Evolutionary conservation across 2,797 vertebrate genomes (phyloP).

Genomic region (Cryptoprocta ferox): DNA sequence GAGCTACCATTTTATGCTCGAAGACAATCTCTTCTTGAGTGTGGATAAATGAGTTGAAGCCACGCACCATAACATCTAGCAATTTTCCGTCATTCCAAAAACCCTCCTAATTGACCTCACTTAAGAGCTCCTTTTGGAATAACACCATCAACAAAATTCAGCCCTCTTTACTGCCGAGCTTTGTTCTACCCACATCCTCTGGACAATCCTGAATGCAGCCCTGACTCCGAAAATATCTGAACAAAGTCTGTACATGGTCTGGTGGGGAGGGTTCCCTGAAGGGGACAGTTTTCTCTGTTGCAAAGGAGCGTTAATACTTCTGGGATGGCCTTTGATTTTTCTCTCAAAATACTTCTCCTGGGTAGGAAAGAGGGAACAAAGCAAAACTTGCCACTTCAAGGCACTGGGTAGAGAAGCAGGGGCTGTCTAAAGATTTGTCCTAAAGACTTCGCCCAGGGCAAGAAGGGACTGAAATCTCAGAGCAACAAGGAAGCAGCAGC

Average conservation of each 20-base stretch:
- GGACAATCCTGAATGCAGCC: too few relatives aligned
- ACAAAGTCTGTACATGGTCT: background rate
- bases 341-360: background rate
- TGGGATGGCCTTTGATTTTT: background rate
- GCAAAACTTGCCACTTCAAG: background rate
- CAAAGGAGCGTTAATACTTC: background rate
- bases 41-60: background rate
- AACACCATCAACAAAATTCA: background rate
- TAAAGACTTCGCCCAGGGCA: background rate
- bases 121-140: too few relatives aligned
- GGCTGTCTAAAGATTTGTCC: background rate
- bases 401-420: background rate
- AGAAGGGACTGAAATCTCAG: background rate
- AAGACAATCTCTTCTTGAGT: background rate
- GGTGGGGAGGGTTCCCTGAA: rapidly evolving
- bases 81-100: background rate
- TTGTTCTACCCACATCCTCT: rapidly evolving
- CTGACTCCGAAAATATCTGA: background rate
- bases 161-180: background rate
- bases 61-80: background rate
- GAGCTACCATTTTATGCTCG: background rate
- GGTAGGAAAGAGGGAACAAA: background rate
- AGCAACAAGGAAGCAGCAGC: too few relatives aligned
- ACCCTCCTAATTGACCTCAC: background rate
- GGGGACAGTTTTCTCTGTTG: background rate